Evolutionary conservation across 2,888 invertebrate species (phyloP).

Genomic region (Anarsia innoxiella): DNA sequence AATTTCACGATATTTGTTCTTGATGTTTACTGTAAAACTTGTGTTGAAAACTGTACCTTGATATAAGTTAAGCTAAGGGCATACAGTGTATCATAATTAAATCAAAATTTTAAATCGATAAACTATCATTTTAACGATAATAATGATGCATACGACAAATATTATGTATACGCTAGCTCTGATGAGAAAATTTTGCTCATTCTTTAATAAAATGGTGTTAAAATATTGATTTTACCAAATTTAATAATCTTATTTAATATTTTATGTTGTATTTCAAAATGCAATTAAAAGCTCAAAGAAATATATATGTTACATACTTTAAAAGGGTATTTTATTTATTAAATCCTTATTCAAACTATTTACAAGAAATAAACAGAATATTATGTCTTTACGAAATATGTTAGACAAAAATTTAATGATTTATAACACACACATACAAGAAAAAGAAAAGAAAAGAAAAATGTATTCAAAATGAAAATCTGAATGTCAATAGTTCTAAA

Average conservation of each 20-base stretch:
- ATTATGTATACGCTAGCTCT: conserved; percentile 86
- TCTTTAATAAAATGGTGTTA: conserved; percentile 70
- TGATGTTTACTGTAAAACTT: too few species aligned
- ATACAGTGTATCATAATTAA: conserved; percentile 38
- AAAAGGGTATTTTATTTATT: conserved; percentile 61
- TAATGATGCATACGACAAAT: conserved; percentile 77
- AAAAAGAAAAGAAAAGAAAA: too few species aligned
- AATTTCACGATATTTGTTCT: too few species aligned
- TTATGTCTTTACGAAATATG: too few species aligned
- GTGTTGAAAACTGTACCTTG: too few species aligned
- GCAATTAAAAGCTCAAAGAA: conserved; percentile 91
- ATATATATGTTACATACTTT: conserved; percentile 88
- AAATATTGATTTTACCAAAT: conserved; percentile 85
- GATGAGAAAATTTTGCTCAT: conserved; percentile 79
- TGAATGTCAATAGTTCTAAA: too few species aligned
- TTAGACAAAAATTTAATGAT: too few species aligned
- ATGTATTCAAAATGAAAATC: too few species aligned
- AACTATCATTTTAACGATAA: conserved; percentile 78
- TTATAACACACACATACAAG: too few species aligned
- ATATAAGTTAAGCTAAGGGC: conserved; percentile 25
- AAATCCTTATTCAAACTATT: too few species aligned
- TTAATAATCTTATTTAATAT: conserved; percentile 87
- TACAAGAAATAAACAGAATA: too few species aligned
- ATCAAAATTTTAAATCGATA: conserved; percentile 57
- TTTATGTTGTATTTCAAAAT: conserved; percentile 89